Evolutionary conservation across 2,113 vertebrate species (phyloP), one percentile per base, ranked within the genome.

Genomic region (Platycercus adscitus): DNA sequence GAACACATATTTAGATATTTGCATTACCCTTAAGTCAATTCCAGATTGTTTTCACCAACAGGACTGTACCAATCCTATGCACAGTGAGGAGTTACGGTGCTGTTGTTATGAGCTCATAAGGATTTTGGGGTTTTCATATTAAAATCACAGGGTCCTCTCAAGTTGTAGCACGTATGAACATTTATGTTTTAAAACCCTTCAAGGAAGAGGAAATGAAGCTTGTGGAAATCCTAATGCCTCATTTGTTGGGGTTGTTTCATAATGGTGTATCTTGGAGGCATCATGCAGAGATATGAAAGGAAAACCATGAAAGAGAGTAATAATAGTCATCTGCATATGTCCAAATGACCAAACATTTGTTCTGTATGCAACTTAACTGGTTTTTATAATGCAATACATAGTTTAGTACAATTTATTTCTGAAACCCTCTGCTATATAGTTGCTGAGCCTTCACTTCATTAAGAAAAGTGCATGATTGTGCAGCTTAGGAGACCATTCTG

Each of bases 401-500:
- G 35, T 78, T 92, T 69, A 61, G 43, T 83, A 33, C 6, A 78
- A 47, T 88, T 73, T 81, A 9, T 77, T 86, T 94, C 50, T 79
- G 29, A 50, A 94, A 69, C 6, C 3, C 17, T 81, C 24, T 91
- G 46, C 44, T 86, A 10, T 88, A 2, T 68, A 35, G 88, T 92
- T 88, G 41, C 52, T n/a, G 52, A 60, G 26, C 25, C 69, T 91
- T 91, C 80, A 69, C 91, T 96, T 96, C 91, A 96, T 97, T 96
- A 97, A 63, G 89, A 86, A 37, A 95, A 97, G 92, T 96, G 92
- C 96, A 94, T 76, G 81, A 71, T 91, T 95, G 92, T 89, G 20
- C 94, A 97, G 97, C 95, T 96, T 89, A 95, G 37, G 78, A 93
- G 75, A 77, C 44, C 4, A 18, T 37, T 97, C 84, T 92, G 26